Base-by-base conservation (phyloP, 2,113 vertebrate species). In the Tiliqua scincoides region DNA sequence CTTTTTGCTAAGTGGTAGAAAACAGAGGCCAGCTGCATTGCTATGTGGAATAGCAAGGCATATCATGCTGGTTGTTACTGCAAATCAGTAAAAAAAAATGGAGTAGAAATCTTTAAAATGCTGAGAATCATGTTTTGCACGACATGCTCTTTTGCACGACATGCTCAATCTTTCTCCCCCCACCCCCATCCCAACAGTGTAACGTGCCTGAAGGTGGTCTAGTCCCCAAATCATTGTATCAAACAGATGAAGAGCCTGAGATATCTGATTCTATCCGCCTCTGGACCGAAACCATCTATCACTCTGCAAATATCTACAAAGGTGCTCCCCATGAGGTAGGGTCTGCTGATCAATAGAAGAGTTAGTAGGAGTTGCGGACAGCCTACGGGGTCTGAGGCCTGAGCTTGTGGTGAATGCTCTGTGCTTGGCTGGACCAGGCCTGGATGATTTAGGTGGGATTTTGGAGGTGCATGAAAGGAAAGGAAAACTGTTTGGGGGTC, bases 261-360 rank as follows among this genome's bases (percentile, higher is more conserved):
- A 95, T 91, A 0, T 87, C 95, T 0, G 97, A 97, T 82, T 96
- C 97, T 89, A 96, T 97, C 90, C 94, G 91, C 8, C 89, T 97
- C 18, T 98, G 97, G 97, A 96, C 97, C 8, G 97, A 98, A 87
- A 97, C 97, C 21, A 96, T 97, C 86, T 98, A 98, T 78, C 96
- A 97, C 70, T 96, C 97, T 1, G 97, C 97, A 0, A 97, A 91
- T 4, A 91, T 98, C 74, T 94, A 96, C 90, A 96, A 3, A 8
- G 97, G 97, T 75, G 96, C 95, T 27, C 97, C 97, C 1, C 97
- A 98, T 0, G 97, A 98, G 97, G 97, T 98, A 93, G 88, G 37
- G 0, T 3, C 0, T 4, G 32, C 35, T 88, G 30, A n/a, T 81
- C 68, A 73, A 43, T 25, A 11, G 37, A 54, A 87, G 74, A 61